Base-by-base conservation (phyloP, 2,113 vertebrate species). In the Bubalus kerabau region DNA sequence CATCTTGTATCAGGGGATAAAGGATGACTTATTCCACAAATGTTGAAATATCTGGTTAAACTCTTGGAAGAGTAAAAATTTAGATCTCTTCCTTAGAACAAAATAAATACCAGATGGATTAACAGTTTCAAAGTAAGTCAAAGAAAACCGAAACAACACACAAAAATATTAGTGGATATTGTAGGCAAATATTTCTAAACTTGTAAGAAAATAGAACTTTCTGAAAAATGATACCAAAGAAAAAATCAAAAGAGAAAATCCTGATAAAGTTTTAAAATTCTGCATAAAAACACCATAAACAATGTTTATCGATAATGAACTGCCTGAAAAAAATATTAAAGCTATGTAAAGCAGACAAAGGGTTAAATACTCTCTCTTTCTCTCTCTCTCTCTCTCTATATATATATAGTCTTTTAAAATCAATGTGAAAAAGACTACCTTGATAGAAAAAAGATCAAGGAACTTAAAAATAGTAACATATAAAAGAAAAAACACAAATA, bases 1-100 rank as follows among this genome's bases (percentile, higher is more conserved):
- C 64, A 90, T 67, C 97, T 98, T 60, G 14, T 87, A 67, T 94
- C n/a, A 64, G 74, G 32, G 64, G 30, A 40, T 87, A 90, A 96
- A 83, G 30, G 26, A 26, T 88, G 15, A 60, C 5, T 21, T 54
- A 81, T 36, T 94, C 23, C 85, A 85, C 30, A 93, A 74, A 89
- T 16, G 5, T 62, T 85, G 52, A 88, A 62, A 46, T 76, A 62
- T 91, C 87, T 84, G 82, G 16, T 59, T 71, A 89, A 62, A 64
- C 48, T 83, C n/a, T 83, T 95, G 43, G 50, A 83, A 90, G 59
- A 96, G 48, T 59, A 36, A 90, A 95, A 86, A 89, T 88, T 50
- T 89, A n/a, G 26, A 60, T 91, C 50, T 32, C 36, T 95, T 81
- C 5, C 24, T n/a, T 62, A 36, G 54, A 90, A 74, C 54, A 96